Evolutionary conservation across 2,113 vertebrate genomes (phyloP).

Genomic region (Toxotes chatareus): DNA sequence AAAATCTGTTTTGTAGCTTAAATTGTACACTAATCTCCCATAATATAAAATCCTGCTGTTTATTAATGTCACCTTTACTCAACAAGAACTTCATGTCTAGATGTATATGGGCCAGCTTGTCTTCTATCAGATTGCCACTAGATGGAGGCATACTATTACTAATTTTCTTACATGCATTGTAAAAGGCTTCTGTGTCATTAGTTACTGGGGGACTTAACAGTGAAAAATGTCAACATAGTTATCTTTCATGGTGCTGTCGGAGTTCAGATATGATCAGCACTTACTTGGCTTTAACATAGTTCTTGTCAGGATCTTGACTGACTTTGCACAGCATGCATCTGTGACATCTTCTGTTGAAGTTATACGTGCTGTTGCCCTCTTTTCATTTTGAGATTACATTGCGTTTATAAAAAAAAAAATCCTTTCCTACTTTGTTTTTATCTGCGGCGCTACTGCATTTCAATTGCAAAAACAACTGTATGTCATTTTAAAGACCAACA

Average conservation of each 20-base stretch:
- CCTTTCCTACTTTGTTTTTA: constrained; percentile 14
- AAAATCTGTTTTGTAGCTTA: constrained; percentile 1
- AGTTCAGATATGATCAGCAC: neutral
- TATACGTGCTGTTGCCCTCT: neutral
- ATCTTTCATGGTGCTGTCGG: neutral
- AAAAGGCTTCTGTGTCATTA: neutral
- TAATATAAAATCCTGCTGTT: neutral
- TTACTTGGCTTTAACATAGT: neutral
- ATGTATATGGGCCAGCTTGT: neutral
- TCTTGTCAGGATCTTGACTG: neutral
- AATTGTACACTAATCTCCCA: neutral
- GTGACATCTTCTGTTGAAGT: constrained; percentile 26
- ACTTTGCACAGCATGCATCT: constrained; percentile 14
- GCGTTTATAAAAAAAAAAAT: constrained; percentile 34
- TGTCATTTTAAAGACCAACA: constrained; percentile 42
- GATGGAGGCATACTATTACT: constrained; percentile 56
- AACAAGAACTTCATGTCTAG: neutral
- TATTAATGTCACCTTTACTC: neutral
- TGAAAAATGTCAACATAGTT: neutral
- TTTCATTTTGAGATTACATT: constrained; percentile 42
- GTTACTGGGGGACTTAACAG: neutral
- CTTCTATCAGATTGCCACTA: constrained; percentile 59
- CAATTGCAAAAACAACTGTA: constrained; percentile 25
- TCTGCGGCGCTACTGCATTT: constrained; percentile 3
- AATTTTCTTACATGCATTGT: neutral